Base-by-base conservation (phyloP, 2,888 invertebrate species). In the Alentia gelatinosa region DNA sequence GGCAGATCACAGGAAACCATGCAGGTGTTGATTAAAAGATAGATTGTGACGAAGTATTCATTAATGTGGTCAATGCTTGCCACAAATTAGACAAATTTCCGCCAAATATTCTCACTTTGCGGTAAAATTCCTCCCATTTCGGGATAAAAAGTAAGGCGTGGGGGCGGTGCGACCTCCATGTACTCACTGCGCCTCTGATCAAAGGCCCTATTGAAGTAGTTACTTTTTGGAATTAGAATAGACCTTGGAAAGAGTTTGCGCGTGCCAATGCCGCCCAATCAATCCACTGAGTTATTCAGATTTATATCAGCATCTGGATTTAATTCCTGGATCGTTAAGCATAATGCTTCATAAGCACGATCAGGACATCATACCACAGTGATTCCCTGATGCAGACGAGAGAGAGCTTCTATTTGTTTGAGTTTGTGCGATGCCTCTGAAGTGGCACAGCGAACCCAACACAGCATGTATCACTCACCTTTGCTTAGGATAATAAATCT, bases 261-360 rank as follows among this genome's bases (percentile, higher is more conserved):
- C 79, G 37, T 79, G 79, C 79, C 35, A 79, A 79, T 79, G 39
- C 39, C 37, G 30, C 79, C 19, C 35, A 79, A 79, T 79, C 79
- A 79, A n/a, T 23, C 1, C 79, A 37, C 37, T 79, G 79, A 79
- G 35, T 79, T 37, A 79, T 35, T 79, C 79, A 74, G 15, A 74
- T 74, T 26, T 74, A 33, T 26, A n/a, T 74, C 74, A n/a, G n/a
- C 12, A 33, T 74, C 74, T 56, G 56, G n/a, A 56, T 56, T 56
- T 56, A 56, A 56, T 56, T 56, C 56, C 56, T 56, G 56, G 5
- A 19, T n/a, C 56, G 19, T n/a, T n/a, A n/a, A 56, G 5, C n/a
- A n/a, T 56, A 56, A 56, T 56, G 56, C 56, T n/a, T 56, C 23
- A 19, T n/a, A 56, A n/a, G 56, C 56, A 56, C 56, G 56, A n/a